These are phyloP conservation scores for Tetrao urogallus DNA, from an alignment of 2,113 vertebrate species.

Conservation along the genomic window DNA sequence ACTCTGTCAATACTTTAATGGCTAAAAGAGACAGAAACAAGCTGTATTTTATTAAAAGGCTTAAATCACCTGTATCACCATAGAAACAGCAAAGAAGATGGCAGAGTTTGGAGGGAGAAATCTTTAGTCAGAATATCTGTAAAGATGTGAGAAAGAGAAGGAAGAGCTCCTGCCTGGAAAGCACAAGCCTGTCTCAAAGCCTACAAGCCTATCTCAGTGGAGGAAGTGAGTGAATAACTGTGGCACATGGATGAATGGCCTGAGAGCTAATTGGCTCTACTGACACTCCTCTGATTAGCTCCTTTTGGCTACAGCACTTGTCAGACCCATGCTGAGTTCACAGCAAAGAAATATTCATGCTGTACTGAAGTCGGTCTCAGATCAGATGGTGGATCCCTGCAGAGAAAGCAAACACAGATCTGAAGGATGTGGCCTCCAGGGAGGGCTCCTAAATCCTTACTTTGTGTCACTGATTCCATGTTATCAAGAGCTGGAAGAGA, in stretches of 20 bases:
- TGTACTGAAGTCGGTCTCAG: conserved; percentile 29
- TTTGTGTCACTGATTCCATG: background rate
- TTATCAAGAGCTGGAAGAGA: conserved; percentile 36
- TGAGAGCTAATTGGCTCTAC: conserved; percentile 45
- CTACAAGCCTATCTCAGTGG: background rate
- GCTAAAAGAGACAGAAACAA: conserved; percentile 11
- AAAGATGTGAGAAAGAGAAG: background rate
- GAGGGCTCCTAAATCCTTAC: conserved; percentile 25
- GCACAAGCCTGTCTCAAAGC: conserved; percentile 13
- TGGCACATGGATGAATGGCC: conserved; percentile 21
- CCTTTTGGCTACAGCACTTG: conserved; percentile 47
- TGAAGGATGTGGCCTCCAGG: background rate
- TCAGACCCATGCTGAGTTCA: conserved; percentile 38
- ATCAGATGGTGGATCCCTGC: conserved; percentile 8
- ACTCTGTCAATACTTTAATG: background rate
- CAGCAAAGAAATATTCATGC: background rate
- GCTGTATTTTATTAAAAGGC: background rate
- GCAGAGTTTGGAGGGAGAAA: background rate
- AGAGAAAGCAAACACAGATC: conserved; percentile 57
- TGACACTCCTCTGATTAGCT: conserved; percentile 56
- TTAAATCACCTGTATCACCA: background rate
- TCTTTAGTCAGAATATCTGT: background rate
- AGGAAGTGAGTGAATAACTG: conserved; percentile 49
- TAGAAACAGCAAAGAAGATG: conserved; percentile 14
- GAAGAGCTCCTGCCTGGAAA: conserved; percentile 39